Conservation (phyloP, 2,113 vertebrate genomes). For the Asarcornis scutulata region DNA sequence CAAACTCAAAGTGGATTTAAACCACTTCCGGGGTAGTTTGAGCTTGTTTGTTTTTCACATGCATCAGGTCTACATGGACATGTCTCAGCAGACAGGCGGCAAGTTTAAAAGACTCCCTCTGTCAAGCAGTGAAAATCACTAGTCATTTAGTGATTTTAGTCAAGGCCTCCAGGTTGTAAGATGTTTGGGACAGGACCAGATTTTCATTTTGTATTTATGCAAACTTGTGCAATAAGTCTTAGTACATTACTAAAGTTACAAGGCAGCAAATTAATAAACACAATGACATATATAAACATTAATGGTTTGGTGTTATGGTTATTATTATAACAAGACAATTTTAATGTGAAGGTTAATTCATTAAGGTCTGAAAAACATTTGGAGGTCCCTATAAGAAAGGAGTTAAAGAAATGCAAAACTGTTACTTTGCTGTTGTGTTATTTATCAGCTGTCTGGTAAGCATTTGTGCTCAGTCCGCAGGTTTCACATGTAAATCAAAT, state of each 20-base stretch:
- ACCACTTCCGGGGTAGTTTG: constrained; percentile 14
- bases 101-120: background rate
- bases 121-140: fast-evolving
- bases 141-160: background rate
- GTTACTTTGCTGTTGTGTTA: constrained; percentile 26
- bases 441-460: constrained; percentile 70
- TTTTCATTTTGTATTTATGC: background rate
- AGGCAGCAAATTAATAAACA: background rate
- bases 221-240: background rate
- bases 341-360: background rate
- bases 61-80: background rate
- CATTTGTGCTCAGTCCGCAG: constrained; percentile 68
- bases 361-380: constrained; percentile 43
- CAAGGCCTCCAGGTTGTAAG: background rate
- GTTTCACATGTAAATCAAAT: constrained; percentile 70
- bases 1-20: constrained; percentile 5
- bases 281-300: background rate
- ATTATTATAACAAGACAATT: background rate
- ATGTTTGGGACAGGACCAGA: background rate
- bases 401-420: constrained; percentile 43
- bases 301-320: background rate
- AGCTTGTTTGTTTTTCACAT: constrained; percentile 20
- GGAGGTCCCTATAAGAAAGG: constrained; percentile 12
- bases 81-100: background rate
- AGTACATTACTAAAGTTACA: background rate